Base-by-base conservation (phyloP, 2,797 vertebrate genomes). In the Semotilus atromaculatus region DNA sequence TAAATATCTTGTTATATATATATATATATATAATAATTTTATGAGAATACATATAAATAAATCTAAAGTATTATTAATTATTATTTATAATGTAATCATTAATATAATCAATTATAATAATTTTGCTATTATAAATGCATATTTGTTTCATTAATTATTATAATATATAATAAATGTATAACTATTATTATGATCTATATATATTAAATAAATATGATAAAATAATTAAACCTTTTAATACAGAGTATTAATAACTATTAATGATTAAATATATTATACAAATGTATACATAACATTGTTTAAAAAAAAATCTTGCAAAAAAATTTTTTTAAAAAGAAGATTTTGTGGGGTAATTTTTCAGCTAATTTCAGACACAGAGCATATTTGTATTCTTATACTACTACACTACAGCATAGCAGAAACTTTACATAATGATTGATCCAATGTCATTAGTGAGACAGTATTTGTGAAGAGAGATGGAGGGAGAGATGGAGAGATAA, bases 381-480 rank as follows among this genome's bases (percentile, higher is more conserved):
- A 40, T 38, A 64, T 78, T 43, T 64, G 8, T 45, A 64, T 21
- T 45, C 36, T 62, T n/a, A 6, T 6, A 78, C 14, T 11, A 11
- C 38, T 29, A 23, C 58, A 23, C n/a, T 79, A 31, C n/a, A 62
- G 14, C 38, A 66, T 31, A 10, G 19, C 29, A 48, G 9, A 21
- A 58, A 58, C 29, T 40, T 4, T 73, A 43, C 29, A 53, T 21
- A 26, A 66, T 43, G 23, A 71, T 68, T 81, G n/a, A 43, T 60
- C 80, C 11, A 23, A 2, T 29, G 9, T 48, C 53, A 43, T 58
- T 60, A 75, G 64, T 34, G 75, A 80, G 53, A 34, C 31, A 71
- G 43, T 79, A 51, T 77, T 36, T 72, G 45, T 75, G 60, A 31
- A 82, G 85, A 89, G 82, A 86, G 72, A 71, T 40, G 19, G 55